A percentile compares a stretch with the other conserved stretches of the same genome.
phyloP scores from a whole-genome alignment of 2,797 vertebrate species.

The Poeciliopsis presidionis region DNA sequence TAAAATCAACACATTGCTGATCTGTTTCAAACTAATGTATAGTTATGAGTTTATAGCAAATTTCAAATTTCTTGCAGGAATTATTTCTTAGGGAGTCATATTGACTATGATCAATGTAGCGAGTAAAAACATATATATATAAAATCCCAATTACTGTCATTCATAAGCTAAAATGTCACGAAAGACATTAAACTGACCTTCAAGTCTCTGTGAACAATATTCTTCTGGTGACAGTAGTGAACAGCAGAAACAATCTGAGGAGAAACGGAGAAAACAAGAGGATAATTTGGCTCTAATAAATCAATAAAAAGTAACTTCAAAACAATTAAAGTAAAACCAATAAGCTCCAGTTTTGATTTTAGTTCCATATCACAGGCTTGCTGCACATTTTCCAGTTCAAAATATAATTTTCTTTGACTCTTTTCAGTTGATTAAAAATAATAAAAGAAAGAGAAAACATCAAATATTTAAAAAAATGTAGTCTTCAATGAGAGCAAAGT shows the following conservation, averaged over 20 bases:
- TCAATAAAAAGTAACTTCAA: not conserved
- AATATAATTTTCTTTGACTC: not conserved
- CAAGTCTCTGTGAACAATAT: conserved; percentile 94
- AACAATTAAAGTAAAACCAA: not conserved
- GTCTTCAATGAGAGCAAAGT: not conserved
- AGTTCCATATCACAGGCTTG: not conserved
- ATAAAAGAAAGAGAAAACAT: not conserved
- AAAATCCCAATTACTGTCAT: no score
- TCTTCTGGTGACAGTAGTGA: conserved; percentile 95
- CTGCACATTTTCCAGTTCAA: not conserved
- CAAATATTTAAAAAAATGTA: not conserved
- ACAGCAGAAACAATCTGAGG: conserved; percentile 91
- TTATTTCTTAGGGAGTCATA: no score
- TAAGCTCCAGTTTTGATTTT: not conserved
- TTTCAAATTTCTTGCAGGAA: no score
- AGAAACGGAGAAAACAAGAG: conserved; percentile 3
- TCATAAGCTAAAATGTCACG: no score
- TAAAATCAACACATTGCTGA: no score
- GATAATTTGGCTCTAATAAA: not conserved
- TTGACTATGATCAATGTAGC: no score
- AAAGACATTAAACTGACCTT: conserved; percentile 80
- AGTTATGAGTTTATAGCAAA: no score
- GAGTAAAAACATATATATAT: no score
- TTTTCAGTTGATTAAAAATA: not conserved
- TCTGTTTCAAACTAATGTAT: no score